Base-by-base conservation (phyloP, 2,888 invertebrate species). In the Tyria jacobaeae region DNA sequence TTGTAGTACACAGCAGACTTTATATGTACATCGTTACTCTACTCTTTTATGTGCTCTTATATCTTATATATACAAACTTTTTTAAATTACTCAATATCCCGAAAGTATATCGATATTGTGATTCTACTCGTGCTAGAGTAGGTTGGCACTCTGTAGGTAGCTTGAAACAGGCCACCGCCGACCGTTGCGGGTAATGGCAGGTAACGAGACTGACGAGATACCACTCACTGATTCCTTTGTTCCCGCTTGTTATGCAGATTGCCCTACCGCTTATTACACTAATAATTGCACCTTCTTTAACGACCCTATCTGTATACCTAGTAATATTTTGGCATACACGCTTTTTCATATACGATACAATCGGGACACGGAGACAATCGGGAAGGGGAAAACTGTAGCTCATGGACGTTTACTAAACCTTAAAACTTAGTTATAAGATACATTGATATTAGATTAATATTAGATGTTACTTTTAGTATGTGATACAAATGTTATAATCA, bases 231-330 rank as follows among this genome's bases (percentile, higher is more conserved):
- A 72, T 79, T 78, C 78, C 76, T 83, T 85, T 85, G 84, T 86
- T 84, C 74, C 81, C 70, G 65, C 78, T 78, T 76, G 80, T 81
- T 82, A 83, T 83, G 83, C 76, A 83, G 75, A 83, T 83, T 68
- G 72, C 71, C 75, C 73, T 66, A 63, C 67, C 65, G 73, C 77
- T 80, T 80, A 79, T 81, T 81, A 77, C 65, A 70, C 39, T 68
- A 74, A 76, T 81, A 80, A 81, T 80, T 79, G 73, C 71, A 78
- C 75, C 65, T 69, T 77, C 62, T 65, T 66, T 76, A 74, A 77
- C 75, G 64, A 76, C 66, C 66, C 65, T 72, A 73, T 68, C 67
- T 70, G n/a, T 81, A 79, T 76, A 60, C 68, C 76, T 21, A 41
- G 10, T 49, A n/a, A n/a, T n/a, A n/a, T n/a, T n/a, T n/a, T n/a